Percentiles rank a stretch among this genome's conserved stretches.
phyloP scores from a whole-genome alignment of 2,888 invertebrate species.

The Tuberolachnus salignus region DNA sequence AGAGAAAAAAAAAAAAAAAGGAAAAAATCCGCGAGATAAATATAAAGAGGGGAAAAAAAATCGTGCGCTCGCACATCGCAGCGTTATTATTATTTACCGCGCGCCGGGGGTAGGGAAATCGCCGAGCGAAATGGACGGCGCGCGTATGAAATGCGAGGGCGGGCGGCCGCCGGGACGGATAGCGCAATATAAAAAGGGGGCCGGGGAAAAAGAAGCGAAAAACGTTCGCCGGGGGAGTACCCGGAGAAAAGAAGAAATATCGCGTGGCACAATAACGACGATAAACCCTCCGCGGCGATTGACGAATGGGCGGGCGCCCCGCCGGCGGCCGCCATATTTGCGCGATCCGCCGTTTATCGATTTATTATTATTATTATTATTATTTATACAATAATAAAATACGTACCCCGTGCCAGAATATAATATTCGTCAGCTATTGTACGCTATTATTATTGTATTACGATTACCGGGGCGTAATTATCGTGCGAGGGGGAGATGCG shows the following conservation, averaged over 20 bases:
- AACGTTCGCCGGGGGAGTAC: background rate
- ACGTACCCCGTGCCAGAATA: too few relatives aligned
- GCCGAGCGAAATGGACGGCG: conserved; percentile 2
- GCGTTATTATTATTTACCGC: background rate
- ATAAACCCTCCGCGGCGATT: background rate
- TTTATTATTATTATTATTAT: background rate
- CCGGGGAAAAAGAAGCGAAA: background rate
- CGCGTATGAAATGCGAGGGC: conserved; percentile 6
- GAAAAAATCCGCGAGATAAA: background rate
- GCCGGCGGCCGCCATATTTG: conserved; percentile 23
- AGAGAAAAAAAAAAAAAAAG: too few relatives aligned
- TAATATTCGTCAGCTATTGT: too few relatives aligned
- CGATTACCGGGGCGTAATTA: too few relatives aligned
- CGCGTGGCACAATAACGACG: background rate
- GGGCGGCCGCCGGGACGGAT: background rate
- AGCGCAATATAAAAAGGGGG: too few relatives aligned
- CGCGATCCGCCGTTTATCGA: conserved; percentile 43
- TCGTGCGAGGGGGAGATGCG: too few relatives aligned
- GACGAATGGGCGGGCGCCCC: conserved; percentile 46
- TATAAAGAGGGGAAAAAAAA: background rate
- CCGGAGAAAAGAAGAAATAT: conserved; percentile 25
- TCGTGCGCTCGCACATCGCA: too few relatives aligned
- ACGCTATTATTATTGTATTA: too few relatives aligned
- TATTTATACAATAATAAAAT: background rate
- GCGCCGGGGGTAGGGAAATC: background rate